These are phyloP conservation scores for Calcarius lapponicus DNA, from an alignment of 2,797 vertebrate genomes.

Conservation along the genomic window DNA sequence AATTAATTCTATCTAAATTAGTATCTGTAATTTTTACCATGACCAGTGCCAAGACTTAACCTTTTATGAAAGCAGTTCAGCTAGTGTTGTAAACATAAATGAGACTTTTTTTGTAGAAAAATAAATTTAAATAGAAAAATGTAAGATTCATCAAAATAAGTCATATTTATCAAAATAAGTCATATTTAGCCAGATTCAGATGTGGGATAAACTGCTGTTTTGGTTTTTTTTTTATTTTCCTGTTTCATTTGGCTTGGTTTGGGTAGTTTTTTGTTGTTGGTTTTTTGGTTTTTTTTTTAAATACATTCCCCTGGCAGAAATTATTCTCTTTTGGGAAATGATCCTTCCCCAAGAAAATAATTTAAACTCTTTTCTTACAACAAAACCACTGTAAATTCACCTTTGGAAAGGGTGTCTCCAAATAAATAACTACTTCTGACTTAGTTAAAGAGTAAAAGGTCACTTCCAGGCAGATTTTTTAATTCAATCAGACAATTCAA, in stretches of 20 bases:
- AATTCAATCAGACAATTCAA: not conserved
- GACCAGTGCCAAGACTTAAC: not conserved
- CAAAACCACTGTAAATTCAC: not conserved
- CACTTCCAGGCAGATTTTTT: not conserved
- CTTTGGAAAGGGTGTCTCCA: not conserved
- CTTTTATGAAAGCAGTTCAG: not conserved
- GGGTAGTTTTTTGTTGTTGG: no score
- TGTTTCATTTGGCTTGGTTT: not conserved
- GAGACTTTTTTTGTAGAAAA: not conserved
- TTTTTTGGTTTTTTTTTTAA: not conserved
- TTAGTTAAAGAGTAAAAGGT: not conserved
- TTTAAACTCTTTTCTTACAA: not conserved
- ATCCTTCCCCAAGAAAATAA: not conserved
- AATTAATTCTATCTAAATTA: not conserved
- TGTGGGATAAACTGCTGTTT: rapidly evolving
- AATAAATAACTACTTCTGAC: not conserved
- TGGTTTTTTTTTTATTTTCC: no score
- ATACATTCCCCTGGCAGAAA: not conserved
- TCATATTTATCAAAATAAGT: not conserved
- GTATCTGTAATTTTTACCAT: not conserved
- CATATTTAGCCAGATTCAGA: not conserved
- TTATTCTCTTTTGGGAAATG: not conserved
- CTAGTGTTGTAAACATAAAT: not conserved
- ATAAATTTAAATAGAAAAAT: not conserved
- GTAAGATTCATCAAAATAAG: not conserved